Evolutionary conservation across 2,113 vertebrate genomes (phyloP), one percentile per base, ranked within the genome.

Genomic region (Burhinus bistriatus): DNA sequence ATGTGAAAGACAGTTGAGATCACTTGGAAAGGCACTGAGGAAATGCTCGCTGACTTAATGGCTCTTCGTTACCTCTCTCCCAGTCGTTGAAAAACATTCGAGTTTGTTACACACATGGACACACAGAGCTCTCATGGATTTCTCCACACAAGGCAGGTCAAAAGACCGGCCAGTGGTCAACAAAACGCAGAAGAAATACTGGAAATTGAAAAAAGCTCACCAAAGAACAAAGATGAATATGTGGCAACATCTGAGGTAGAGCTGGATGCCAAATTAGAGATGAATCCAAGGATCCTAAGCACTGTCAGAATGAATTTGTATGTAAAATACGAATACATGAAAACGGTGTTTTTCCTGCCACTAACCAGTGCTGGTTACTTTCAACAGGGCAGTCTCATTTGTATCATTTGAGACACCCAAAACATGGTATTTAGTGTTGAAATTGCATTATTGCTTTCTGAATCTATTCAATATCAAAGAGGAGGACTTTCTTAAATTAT

Each of bases 171-270:
- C 99, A 3, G 98, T 98, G 61, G 98, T 99, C 93, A 98, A 98
- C 34, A 98, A 98, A 97, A 98, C 98, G 98, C 98, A 99, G 94
- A 98, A 51, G 22, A 51, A 51, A 51, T 51, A 51, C 49, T 51
- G 49, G 49, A 99, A 99, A 97, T 98, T 97, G 32, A 99, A 99
- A 82, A 98, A 99, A 97, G 98, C 97, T 55, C 97, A 99, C 98
- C 93, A 98, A 99, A 99, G 95, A 99, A 99, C 89, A 98, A 99
- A 96, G 98, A 99, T 42, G 98, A 99, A 58, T 97, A 98, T 25
- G 97, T 98, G 78, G 98, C 98, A 96, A 98, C 98, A 1, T 99
- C 98, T 5, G 98, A 99, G 11, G 98, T 98, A 5, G 98, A 99
- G 57, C 97, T 99, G 94, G 98, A 98, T 52, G 98, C 98, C 69